Conservation (phyloP, 2,113 vertebrate species). For the Corythoichthys haematopterus region DNA sequence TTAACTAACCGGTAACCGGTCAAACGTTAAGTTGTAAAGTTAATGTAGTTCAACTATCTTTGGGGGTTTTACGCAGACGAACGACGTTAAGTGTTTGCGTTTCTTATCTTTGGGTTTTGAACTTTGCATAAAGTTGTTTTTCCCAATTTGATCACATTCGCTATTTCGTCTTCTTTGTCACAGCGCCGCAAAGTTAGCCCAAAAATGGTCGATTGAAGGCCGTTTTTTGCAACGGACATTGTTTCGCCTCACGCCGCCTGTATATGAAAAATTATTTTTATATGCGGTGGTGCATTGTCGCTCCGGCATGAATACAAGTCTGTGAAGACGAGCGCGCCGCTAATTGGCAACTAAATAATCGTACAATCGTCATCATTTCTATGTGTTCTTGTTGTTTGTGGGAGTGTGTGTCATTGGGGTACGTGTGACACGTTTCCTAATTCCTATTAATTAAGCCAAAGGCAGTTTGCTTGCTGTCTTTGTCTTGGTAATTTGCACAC, state of each 20-base stretch:
- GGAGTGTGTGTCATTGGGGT: slow-evolving; percentile 19
- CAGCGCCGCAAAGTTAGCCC: no score
- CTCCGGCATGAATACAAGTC: neutral
- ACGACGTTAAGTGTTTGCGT: neutral
- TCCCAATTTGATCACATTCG: neutral
- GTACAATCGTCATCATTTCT: slow-evolving; percentile 59
- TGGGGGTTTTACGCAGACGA: neutral
- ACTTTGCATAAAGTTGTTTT: neutral
- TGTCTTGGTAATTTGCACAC: slow-evolving; percentile 45
- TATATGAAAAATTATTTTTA: neutral
- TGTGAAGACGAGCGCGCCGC: slow-evolving; percentile 17
- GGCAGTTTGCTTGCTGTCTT: slow-evolving; percentile 25
- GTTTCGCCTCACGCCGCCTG: neutral
- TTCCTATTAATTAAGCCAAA: slow-evolving; percentile 52
- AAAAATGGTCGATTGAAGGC: neutral
- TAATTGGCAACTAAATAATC: slow-evolving; percentile 59
- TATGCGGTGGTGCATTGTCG: neutral
- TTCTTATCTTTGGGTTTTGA: neutral
- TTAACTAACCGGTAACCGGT: no score
- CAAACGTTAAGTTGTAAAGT: neutral
- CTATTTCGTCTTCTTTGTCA: no score
- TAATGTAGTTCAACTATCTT: neutral
- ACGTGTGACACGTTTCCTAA: slow-evolving; percentile 24
- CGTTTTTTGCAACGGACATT: neutral
- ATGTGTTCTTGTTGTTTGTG: slow-evolving; percentile 29